Evolutionary conservation across 2,888 invertebrate genomes (phyloP), one percentile per base, ranked within the genome.

Genomic region (Scaptomyza cyrtandrae): DNA sequence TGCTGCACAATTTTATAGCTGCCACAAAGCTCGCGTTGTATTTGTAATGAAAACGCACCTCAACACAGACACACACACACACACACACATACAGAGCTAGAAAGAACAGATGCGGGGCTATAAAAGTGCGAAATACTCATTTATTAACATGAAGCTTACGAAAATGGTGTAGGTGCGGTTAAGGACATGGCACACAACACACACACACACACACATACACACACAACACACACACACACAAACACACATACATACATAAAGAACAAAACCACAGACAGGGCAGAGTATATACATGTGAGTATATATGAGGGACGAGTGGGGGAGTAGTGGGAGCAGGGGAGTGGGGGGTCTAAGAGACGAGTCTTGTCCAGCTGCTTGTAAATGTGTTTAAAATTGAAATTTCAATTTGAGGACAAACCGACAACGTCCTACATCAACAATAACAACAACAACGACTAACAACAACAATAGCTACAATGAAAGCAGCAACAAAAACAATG

Each of bases 81-180:
- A 50, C 29, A 57, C 37, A 55, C 53, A 52, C 24, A 27, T 29
- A 55, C 10, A 29, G 39, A 5, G 5, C 1, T 57, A 37, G 9
- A 56, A 19, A 46, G 13, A 53, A 58, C 58, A 65, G 9, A 60
- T 61, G 62, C 45, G 44, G 24, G 46, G 78, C 80, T 65, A 80
- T 80, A 80, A 80, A 75, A 80, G 78, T 78, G 78, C 72, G 80
- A 78, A 78, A 75, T 72, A 64, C 78, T 78, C 80, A 80, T 80
- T 80, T 80, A 80, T 80, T 80, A 80, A 76, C 80, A 78, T 78
- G 80, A 77, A 75, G 79, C 79, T 79, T 75, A 75, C 69, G 77
- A 74, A 77, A 80, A 80, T 79, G 56, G 71, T 66, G 68, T 79
- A 79, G 79, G 80, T 80, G 80, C 64, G 80, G 75, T 75, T 67